phyloP scores from a whole-genome alignment of 1,140 invertebrate genomes.

The Gryon sp. region DNA sequence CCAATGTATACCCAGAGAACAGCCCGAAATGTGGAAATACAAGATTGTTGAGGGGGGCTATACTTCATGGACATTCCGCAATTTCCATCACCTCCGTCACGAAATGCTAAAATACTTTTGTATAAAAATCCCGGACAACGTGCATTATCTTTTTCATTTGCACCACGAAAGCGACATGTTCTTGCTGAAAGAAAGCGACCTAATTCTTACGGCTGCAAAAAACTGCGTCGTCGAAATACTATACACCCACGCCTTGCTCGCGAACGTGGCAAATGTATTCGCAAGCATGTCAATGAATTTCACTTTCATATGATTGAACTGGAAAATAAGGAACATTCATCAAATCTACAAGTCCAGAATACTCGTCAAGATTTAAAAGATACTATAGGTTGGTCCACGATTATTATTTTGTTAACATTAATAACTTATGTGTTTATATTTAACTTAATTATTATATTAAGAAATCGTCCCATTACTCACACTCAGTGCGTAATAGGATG shows the following conservation, averaged over 20 bases:
- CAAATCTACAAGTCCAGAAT: slow-evolving; percentile 14
- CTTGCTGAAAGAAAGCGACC: slow-evolving; percentile 9
- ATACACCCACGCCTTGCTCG: slow-evolving; percentile 48
- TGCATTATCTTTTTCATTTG: slow-evolving; percentile 55
- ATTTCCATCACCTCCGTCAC: slow-evolving; percentile 71
- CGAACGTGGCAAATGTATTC: slow-evolving; percentile 49
- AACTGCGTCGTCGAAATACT: slow-evolving; percentile 44
- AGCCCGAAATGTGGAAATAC: too few species aligned
- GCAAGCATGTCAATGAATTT: slow-evolving; percentile 67
- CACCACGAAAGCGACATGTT: slow-evolving; percentile 48
- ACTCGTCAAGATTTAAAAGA: not conserved
- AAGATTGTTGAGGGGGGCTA: too few species aligned
- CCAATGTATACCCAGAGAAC: too few species aligned
- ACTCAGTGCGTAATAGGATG: too few species aligned
- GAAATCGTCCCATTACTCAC: too few species aligned
- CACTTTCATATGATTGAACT: slow-evolving; percentile 68
- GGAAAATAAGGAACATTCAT: slow-evolving; percentile 47
- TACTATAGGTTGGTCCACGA: not conserved
- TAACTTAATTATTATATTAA: too few species aligned
- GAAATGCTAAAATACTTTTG: slow-evolving; percentile 39
- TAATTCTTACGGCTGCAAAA: slow-evolving; percentile 32
- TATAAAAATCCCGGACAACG: slow-evolving; percentile 56
- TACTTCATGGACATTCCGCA: slow-evolving; percentile 73
- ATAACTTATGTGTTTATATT: too few species aligned
- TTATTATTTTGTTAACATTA: too few species aligned